Percentiles rank a stretch among this genome's conserved stretches.
Evolutionary conservation across 1,140 invertebrate genomes (phyloP).

Genomic region (Solenopsis fugax): DNA sequence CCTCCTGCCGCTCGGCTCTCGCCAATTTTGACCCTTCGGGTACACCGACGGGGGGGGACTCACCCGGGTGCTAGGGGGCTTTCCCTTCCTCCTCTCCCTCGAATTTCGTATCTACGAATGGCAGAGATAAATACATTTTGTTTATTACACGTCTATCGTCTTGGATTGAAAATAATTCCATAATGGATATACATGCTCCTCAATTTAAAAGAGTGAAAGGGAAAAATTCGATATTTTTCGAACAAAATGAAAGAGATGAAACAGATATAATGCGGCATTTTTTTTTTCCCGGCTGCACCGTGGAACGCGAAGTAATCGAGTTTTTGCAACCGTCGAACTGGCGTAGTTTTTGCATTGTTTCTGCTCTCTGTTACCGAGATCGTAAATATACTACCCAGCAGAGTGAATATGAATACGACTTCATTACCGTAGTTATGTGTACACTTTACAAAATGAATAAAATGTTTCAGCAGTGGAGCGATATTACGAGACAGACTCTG

Average conservation of each 20-base stretch:
- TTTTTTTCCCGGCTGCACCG: conserved; percentile 5
- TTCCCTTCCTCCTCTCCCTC: not conserved
- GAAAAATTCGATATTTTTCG: not conserved
- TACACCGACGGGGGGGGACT: not conserved
- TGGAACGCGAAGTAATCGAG: conserved; percentile 52
- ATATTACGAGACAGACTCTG: conserved; percentile 57
- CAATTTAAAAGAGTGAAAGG: not conserved
- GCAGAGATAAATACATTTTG: not conserved
- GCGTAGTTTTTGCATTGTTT: conserved; percentile 62
- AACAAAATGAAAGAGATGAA: not conserved
- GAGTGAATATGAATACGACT: conserved; percentile 64
- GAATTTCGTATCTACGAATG: not conserved
- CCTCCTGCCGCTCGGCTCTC: conserved; percentile 10
- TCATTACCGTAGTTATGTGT: conserved; percentile 64
- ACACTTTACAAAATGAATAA: conserved; percentile 63
- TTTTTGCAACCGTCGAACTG: conserved; percentile 56
- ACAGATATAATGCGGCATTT: not conserved
- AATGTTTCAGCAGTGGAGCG: conserved; percentile 53
- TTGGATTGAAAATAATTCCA: not conserved
- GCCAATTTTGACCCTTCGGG: conserved; percentile 37
- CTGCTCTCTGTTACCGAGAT: conserved; percentile 46
- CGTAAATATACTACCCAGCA: conserved; percentile 48
- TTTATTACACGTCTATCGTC: not conserved
- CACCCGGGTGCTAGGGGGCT: not conserved
- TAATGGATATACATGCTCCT: not conserved